Evolutionary conservation across 1,140 invertebrate species (phyloP).

Genomic region (silkworm (Bombyx mori)): ASM3026992v2 NC_085114.1:8788501-8789000

Average conservation of each 20-base stretch:
- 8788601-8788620: too few species aligned
- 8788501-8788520: slow-evolving; percentile 17
- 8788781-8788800: slow-evolving; percentile 11
- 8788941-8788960: slow-evolving; percentile 49
- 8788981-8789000: slow-evolving; percentile 33
- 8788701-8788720: slow-evolving; percentile 45
- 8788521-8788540: slow-evolving; percentile 3
- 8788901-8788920: slow-evolving; percentile 17
- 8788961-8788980: slow-evolving; percentile 30
- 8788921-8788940: slow-evolving; percentile 43
- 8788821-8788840: slow-evolving; percentile 13
- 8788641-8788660: neutral
- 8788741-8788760: slow-evolving; percentile 20
- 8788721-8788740: slow-evolving; percentile 45
- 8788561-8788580: too few species aligned
- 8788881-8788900: too few species aligned
- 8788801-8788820: slow-evolving; percentile 5
- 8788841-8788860: too few species aligned
- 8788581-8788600: too few species aligned
- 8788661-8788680: slow-evolving; percentile 19
- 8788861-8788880: too few species aligned
- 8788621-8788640: too few species aligned
- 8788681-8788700: slow-evolving; percentile 48
- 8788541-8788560: too few species aligned
- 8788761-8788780: slow-evolving; percentile 27